Percentiles rank a stretch among this genome's conserved stretches.
Conservation (phyloP, 2,113 vertebrate genomes). For the Macquaria australasica region DNA sequence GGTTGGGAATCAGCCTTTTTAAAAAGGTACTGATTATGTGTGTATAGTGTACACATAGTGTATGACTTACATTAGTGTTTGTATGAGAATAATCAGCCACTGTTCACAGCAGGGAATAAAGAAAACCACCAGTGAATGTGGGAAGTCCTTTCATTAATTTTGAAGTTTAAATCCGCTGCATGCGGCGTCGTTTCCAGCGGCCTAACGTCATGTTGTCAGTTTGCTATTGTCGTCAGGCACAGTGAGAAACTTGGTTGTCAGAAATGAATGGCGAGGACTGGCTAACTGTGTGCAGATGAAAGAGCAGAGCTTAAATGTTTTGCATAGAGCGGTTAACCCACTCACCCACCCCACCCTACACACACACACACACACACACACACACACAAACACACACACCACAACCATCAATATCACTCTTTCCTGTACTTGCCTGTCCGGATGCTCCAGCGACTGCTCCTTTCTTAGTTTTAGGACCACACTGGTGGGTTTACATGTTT, state of each 20-base stretch:
- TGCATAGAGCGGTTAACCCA: conserved; percentile 74
- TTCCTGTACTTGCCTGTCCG: background rate
- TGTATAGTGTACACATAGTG: conserved; percentile 6
- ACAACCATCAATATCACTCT: conserved; percentile 1
- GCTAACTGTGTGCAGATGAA: conserved; percentile 76
- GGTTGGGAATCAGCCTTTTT: conserved; percentile 32
- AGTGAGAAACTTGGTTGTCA: conserved; percentile 69
- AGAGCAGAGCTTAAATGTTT: conserved; percentile 71
- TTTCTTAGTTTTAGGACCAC: background rate
- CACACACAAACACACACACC: conserved; percentile 1
- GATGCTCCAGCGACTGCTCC: conserved; percentile 1
- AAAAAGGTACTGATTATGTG: conserved; percentile 28
- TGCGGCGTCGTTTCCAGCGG: conserved; percentile 53
- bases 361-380: conserved; percentile 3
- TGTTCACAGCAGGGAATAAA: conserved; percentile 63
- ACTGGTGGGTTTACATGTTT: background rate
- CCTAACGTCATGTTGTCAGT: conserved; percentile 71
- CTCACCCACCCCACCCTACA: conserved; percentile 6
- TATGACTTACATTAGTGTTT: conserved; percentile 27
- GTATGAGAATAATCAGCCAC: conserved; percentile 52
- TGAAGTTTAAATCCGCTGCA: conserved; percentile 74
- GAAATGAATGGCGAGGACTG: conserved; percentile 68
- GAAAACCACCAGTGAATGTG: conserved; percentile 56
- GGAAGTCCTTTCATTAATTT: conserved; percentile 69
- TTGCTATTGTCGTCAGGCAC: conserved; percentile 67